Evolutionary conservation across 2,797 vertebrate genomes (phyloP).

Genomic region (Arrhamphus sclerolepis): DNA sequence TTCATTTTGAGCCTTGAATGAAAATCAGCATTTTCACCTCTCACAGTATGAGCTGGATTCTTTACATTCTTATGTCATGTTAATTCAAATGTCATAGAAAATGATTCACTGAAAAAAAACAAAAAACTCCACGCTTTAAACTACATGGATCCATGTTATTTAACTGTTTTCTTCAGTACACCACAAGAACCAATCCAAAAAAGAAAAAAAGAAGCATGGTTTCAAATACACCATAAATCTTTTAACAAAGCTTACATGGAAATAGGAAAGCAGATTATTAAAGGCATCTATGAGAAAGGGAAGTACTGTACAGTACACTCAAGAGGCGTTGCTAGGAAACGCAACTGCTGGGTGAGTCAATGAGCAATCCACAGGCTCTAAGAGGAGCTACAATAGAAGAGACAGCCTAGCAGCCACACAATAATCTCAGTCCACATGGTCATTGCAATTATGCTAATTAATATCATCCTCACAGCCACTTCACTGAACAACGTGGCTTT

Average conservation of each 20-base stretch:
- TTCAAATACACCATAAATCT: slow-evolving; percentile 77
- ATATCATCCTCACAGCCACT: slow-evolving; percentile 71
- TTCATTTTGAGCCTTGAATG: slow-evolving; percentile 28
- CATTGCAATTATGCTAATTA: slow-evolving; percentile 80
- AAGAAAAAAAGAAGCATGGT: slow-evolving; percentile 45
- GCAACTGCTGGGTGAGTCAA: slow-evolving; percentile 77
- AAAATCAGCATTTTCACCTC: slow-evolving; percentile 35
- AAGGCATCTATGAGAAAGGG: slow-evolving; percentile 77
- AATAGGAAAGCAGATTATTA: slow-evolving; percentile 76
- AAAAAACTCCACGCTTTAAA: slow-evolving; percentile 32
- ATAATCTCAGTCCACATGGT: slow-evolving; percentile 76
- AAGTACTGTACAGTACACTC: slow-evolving; percentile 78
- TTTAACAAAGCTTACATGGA: slow-evolving; percentile 78
- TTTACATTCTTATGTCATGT: slow-evolving; percentile 25
- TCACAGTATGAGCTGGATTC: slow-evolving; percentile 21
- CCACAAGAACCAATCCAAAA: slow-evolving; percentile 26
- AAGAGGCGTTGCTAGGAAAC: slow-evolving; percentile 84
- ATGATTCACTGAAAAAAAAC: slow-evolving; percentile 30
- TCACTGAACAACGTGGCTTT: slow-evolving; percentile 46
- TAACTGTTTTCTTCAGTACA: slow-evolving; percentile 19
- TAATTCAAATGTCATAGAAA: slow-evolving; percentile 30
- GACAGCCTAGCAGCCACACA: slow-evolving; percentile 66
- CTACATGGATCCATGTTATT: slow-evolving; percentile 20
- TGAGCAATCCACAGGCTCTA: slow-evolving; percentile 73
- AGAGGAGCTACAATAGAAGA: slow-evolving; percentile 72